Evolutionary conservation across 2,797 vertebrate genomes (phyloP).

Genomic region (Cuniculus paca): DNA sequence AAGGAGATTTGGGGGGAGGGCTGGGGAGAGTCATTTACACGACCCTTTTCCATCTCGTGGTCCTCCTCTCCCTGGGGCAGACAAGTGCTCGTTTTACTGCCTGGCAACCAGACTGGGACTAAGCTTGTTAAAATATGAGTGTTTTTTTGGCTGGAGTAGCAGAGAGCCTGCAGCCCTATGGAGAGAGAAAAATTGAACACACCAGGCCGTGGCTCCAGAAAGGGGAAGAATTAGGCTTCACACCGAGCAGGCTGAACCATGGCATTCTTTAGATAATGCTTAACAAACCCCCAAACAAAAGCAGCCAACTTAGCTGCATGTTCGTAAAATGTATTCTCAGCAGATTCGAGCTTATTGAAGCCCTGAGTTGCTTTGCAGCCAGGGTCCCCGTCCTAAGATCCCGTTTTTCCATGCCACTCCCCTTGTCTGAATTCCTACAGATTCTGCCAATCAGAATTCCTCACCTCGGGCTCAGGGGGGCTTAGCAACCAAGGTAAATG

Average conservation of each 20-base stretch:
- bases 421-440: conserved; percentile 80
- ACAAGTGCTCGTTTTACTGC: conserved; percentile 96
- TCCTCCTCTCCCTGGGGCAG: conserved; percentile 90
- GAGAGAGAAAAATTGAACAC: conserved; percentile 96
- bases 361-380: conserved; percentile 84
- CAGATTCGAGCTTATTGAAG: conserved; percentile 90
- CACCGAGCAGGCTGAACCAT: conserved; percentile 95
- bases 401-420: conserved; percentile 77
- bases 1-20: conserved; percentile 65
- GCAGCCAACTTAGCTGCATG: conserved; percentile 94
- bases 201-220: conserved; percentile 99
- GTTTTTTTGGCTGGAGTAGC: conserved; percentile 95
- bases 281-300: conserved; percentile 97
- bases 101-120: conserved; percentile 96
- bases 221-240: conserved; percentile 96
- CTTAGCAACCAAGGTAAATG: conserved; percentile 84
- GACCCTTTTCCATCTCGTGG: conserved; percentile 81
- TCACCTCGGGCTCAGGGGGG: conserved; percentile 79
- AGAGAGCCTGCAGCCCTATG: conserved; percentile 94
- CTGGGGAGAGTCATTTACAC: conserved; percentile 70
- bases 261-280: conserved; percentile 99
- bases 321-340: conserved; percentile 95
- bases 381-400: conserved; percentile 76
- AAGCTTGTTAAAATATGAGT: conserved; percentile 96
- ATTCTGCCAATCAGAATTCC: conserved; percentile 86